Conservation (phyloP, 2,888 invertebrate species). For the Rhimphoctona megacephalus region DNA sequence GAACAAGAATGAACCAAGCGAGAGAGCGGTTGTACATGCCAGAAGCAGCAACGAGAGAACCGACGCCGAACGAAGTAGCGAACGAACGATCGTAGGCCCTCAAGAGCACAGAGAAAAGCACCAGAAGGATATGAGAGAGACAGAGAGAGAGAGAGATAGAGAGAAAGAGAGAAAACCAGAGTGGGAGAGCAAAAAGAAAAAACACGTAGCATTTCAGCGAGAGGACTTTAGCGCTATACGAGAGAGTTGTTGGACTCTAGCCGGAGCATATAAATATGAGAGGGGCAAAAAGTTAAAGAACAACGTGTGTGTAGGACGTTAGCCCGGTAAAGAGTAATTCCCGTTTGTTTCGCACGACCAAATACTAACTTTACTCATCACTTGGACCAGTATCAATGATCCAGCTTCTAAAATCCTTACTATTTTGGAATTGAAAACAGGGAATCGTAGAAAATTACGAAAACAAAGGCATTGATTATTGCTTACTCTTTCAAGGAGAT, state of each 20-base stretch:
- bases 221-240: slow-evolving; percentile 57
- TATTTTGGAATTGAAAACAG: neutral
- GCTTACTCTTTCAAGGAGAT: neutral
- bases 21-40: slow-evolving; percentile 42
- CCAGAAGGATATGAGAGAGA: slow-evolving; percentile 43
- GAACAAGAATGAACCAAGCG: slow-evolving; percentile 28
- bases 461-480: neutral
- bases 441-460: neutral
- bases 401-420: neutral
- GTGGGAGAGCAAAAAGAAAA: slow-evolving; percentile 30
- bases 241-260: slow-evolving; percentile 40
- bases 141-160: slow-evolving; percentile 19
- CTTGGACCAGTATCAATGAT: slow-evolving; percentile 5
- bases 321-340: neutral
- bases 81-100: slow-evolving; percentile 59
- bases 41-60: slow-evolving; percentile 61
- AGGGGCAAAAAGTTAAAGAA: neutral
- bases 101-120: slow-evolving; percentile 28
- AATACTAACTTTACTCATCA: neutral
- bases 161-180: slow-evolving; percentile 31
- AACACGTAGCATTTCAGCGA: slow-evolving; percentile 57
- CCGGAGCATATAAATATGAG: slow-evolving; percentile 26
- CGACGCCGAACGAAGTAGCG: slow-evolving; percentile 60
- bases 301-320: slow-evolving; percentile 26
- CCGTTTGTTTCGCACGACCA: neutral